Evolutionary conservation across 2,888 invertebrate genomes (phyloP).

Genomic region (Phania funesta): DNA sequence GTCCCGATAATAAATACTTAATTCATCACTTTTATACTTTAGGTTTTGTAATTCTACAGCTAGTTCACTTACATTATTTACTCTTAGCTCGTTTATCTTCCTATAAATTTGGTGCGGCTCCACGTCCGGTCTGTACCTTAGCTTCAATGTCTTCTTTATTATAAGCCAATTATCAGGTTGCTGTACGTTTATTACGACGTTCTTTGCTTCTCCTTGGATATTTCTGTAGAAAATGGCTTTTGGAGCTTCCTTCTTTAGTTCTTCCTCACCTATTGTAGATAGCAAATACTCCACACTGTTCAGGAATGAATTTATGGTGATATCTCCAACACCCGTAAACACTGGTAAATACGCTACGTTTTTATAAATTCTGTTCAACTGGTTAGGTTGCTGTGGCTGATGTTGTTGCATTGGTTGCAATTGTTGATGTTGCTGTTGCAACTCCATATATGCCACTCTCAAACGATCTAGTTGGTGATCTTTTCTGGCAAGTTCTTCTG

Average conservation of each 20-base stretch:
- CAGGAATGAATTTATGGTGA: constrained; percentile 7
- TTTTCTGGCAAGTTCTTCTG: neutral
- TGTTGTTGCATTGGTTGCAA: neutral
- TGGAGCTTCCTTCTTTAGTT: neutral
- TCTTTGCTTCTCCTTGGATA: constrained; percentile 16
- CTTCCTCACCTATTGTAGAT: neutral
- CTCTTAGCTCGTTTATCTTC: neutral
- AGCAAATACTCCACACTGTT: neutral
- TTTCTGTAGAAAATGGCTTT: neutral
- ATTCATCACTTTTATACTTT: constrained; percentile 33
- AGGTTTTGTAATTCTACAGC: constrained; percentile 8
- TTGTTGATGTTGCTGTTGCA: neutral
- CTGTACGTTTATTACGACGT: neutral
- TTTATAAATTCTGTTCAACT: neutral
- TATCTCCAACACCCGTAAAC: neutral
- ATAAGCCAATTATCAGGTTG: constrained; percentile 23
- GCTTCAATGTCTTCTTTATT: constrained; percentile 36
- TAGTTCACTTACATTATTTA: constrained; percentile 10
- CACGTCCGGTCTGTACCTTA: constrained; percentile 39
- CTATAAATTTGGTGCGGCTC: constrained; percentile 43
- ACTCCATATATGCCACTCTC: neutral
- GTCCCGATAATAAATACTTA: constrained; percentile 42
- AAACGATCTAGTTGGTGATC: neutral
- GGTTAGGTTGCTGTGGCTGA: neutral
- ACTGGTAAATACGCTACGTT: neutral